Evolutionary conservation across 2,113 vertebrate species (phyloP).

Genomic region (Prionailurus bengalensis): DNA sequence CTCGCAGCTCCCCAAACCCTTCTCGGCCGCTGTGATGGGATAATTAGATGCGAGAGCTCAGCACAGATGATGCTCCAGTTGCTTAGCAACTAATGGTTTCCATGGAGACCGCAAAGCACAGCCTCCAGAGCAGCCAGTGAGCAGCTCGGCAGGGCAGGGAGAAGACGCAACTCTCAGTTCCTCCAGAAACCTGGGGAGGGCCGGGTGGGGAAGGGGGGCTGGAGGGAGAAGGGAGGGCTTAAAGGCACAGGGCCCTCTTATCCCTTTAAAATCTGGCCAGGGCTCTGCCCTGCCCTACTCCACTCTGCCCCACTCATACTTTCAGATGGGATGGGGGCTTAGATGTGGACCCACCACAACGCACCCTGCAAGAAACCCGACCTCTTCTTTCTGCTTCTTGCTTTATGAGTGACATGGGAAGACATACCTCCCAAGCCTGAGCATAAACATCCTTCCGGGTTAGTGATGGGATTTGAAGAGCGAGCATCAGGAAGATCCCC

Average conservation of each 20-base stretch:
- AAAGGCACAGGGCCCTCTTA: constrained; percentile 82
- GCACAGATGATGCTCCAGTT: constrained; percentile 93
- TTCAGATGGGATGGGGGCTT: neutral
- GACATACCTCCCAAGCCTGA: neutral
- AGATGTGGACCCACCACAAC: neutral
- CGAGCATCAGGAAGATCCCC: neutral
- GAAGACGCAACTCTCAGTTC: constrained; percentile 85
- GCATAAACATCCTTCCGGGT: neutral
- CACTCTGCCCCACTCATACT: neutral
- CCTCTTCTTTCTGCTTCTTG: constrained; percentile 36
- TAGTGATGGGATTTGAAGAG: neutral
- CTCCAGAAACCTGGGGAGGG: constrained; percentile 84
- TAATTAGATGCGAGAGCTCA: constrained; percentile 93
- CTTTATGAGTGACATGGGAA: constrained; percentile 12
- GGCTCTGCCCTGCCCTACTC: neutral
- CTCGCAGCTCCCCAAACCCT: constrained; percentile 86
- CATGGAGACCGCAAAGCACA: constrained; percentile 91
- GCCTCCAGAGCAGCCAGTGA: constrained; percentile 90
- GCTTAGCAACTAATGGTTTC: constrained; percentile 97
- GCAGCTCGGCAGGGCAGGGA: constrained; percentile 89
- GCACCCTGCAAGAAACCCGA: neutral
- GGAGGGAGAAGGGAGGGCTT: constrained; percentile 78
- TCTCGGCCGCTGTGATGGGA: constrained; percentile 88
- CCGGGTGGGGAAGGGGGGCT: constrained; percentile 70
- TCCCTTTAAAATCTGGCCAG: constrained; percentile 60